Conservation (phyloP, 2,888 invertebrate species). For the Drosophila merina region DNA sequence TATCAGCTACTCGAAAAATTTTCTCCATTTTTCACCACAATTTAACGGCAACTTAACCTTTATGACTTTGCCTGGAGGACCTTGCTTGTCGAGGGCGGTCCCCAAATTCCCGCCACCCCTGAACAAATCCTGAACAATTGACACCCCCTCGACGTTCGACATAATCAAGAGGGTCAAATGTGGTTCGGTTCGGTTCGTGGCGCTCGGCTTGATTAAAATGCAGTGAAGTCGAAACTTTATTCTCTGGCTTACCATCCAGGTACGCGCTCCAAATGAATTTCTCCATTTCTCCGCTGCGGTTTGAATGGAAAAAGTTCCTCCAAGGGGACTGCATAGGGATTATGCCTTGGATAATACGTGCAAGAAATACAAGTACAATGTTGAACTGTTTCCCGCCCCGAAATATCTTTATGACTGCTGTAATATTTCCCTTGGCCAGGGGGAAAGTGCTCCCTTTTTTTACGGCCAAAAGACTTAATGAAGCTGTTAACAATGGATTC, state of each 20-base stretch:
- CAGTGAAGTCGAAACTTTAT: constrained; percentile 76
- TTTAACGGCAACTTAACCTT: constrained; percentile 57
- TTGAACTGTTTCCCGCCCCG: constrained; percentile 18
- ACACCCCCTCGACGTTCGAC: constrained; percentile 15
- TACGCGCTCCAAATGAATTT: constrained; percentile 61
- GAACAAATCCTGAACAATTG: constrained; percentile 5
- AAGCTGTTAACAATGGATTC: constrained; percentile 64
- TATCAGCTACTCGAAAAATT: constrained; percentile 18
- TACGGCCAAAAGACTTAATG: constrained; percentile 63
- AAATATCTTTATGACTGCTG: constrained; percentile 59
- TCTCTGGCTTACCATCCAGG: constrained; percentile 47
- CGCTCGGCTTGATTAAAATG: constrained; percentile 76
- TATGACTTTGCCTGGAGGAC: constrained; percentile 20
- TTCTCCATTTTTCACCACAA: constrained; percentile 50
- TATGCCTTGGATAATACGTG: constrained; percentile 62
- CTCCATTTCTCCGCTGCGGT: constrained; percentile 29
- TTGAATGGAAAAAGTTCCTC: constrained; percentile 31
- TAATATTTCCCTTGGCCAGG: constrained; percentile 61
- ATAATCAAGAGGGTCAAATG: constrained; percentile 46
- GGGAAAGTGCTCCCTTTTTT: constrained; percentile 41
- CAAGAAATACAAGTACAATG: constrained; percentile 47
- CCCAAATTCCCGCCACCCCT: constrained; percentile 5
- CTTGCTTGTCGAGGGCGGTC: constrained; percentile 10
- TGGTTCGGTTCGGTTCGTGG: constrained; percentile 42
- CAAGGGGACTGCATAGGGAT: constrained; percentile 11